Conservation (phyloP, 2,888 invertebrate genomes). For the Rugalucina vietnamica region DNA sequence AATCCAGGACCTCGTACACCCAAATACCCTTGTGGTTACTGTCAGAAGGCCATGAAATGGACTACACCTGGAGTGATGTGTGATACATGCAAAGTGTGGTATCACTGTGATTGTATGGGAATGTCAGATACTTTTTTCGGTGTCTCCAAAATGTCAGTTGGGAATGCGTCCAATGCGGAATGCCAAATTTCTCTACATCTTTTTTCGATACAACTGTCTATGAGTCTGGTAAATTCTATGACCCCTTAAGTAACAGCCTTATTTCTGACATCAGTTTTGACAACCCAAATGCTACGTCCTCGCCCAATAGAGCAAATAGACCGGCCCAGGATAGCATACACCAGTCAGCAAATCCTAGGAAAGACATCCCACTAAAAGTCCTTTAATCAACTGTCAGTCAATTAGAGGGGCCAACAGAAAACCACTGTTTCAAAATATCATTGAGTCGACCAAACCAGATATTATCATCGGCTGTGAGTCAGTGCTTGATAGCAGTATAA, state of each 20-base stretch:
- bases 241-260: not conserved
- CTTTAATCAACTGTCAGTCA: constrained; percentile 34
- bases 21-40: not conserved
- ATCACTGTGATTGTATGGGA: constrained; percentile 44
- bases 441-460: not conserved
- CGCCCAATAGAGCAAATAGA: constrained; percentile 6
- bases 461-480: constrained; percentile 34
- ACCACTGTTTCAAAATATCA: constrained; percentile 19
- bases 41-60: constrained; percentile 5
- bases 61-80: constrained; percentile 1
- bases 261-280: constrained; percentile 33
- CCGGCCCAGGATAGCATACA: not conserved
- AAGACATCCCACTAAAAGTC: not conserved
- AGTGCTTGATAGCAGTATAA: constrained; percentile 7
- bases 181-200: constrained; percentile 35
- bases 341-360: not conserved
- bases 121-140: constrained; percentile 37
- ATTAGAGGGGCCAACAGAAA: constrained; percentile 15
- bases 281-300: constrained; percentile 32
- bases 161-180: constrained; percentile 42
- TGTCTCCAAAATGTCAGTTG: constrained; percentile 29
- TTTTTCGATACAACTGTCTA: constrained; percentile 25
- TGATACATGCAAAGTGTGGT: constrained; percentile 37
- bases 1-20: not conserved
- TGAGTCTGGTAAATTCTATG: constrained; percentile 20